phyloP scores from a whole-genome alignment of 2,888 invertebrate genomes.

The Scelioninae gen. 1 region DNA sequence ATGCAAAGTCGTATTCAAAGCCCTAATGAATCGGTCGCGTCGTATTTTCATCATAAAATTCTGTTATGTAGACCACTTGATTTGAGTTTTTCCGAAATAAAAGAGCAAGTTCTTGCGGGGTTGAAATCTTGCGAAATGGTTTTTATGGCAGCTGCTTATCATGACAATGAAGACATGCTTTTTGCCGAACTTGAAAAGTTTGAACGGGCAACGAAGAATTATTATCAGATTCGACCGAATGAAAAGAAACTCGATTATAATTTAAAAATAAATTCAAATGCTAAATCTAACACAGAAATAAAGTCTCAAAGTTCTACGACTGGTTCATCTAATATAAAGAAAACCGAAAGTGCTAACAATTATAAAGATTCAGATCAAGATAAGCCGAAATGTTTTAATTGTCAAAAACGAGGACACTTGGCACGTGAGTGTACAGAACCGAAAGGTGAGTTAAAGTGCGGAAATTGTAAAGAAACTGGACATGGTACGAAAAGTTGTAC shows the following conservation, averaged over 20 bases:
- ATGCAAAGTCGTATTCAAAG: conserved; percentile 54
- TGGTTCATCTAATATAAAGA: neutral
- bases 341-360: neutral
- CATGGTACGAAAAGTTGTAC: conserved; percentile 38
- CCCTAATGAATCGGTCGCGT: conserved; percentile 38
- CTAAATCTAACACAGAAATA: neutral
- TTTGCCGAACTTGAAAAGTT: conserved; percentile 45
- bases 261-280: neutral
- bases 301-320: neutral
- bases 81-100: conserved; percentile 46
- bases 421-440: conserved; percentile 30
- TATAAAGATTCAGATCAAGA: neutral
- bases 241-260: neutral
- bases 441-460: conserved; percentile 1
- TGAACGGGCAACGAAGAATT: conserved; percentile 27
- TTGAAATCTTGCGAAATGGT: conserved; percentile 54
- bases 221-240: conserved; percentile 9
- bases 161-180: conserved; percentile 31
- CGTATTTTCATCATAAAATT: conserved; percentile 64
- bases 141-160: conserved; percentile 35
- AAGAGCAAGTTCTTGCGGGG: conserved; percentile 39
- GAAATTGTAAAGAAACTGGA: conserved; percentile 23
- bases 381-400: conserved; percentile 39
- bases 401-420: conserved; percentile 36
- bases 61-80: conserved; percentile 48